Percentiles rank a stretch among this genome's conserved stretches.
Evolutionary conservation across 2,797 vertebrate genomes (phyloP).

Genomic region (Anisognathus igniventris): DNA sequence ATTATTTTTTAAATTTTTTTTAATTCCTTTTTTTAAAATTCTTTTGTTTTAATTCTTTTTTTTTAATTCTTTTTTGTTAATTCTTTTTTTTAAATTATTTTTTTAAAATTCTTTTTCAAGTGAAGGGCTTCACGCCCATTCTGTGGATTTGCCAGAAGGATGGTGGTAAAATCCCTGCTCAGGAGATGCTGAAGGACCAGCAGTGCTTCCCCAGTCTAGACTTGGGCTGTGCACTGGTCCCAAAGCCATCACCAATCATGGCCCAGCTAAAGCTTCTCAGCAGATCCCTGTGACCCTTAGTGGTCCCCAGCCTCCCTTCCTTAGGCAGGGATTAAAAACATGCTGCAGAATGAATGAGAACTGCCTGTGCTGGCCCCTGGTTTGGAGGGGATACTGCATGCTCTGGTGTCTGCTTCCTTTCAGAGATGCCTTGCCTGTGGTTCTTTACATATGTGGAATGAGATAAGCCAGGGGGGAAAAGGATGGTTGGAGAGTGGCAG

Average conservation of each 20-base stretch:
- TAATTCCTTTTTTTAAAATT: no score
- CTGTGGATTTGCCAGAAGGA: neutral
- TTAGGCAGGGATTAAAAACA: neutral
- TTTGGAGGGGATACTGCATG: neutral
- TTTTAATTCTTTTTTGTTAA: no score
- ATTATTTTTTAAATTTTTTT: no score
- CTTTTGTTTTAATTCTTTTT: no score
- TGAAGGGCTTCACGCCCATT: fast-evolving
- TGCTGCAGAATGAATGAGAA: neutral
- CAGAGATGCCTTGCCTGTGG: neutral
- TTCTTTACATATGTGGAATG: neutral
- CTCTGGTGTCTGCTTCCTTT: neutral
- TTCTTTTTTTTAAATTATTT: no score
- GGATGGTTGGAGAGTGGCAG: neutral
- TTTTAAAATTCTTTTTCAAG: neutral
- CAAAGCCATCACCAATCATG: fast-evolving
- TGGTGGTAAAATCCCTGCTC: neutral
- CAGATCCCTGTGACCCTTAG: neutral
- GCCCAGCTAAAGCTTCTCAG: neutral
- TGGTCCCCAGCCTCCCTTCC: neutral
- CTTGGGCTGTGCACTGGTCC: neutral
- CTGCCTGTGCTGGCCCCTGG: neutral
- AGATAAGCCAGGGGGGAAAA: neutral
- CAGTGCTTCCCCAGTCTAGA: neutral
- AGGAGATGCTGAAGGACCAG: neutral